Percentiles rank a stretch among this genome's conserved stretches.
Evolutionary conservation across 2,888 invertebrate species (phyloP).

Genomic region (Eremobia ochroleuca): DNA sequence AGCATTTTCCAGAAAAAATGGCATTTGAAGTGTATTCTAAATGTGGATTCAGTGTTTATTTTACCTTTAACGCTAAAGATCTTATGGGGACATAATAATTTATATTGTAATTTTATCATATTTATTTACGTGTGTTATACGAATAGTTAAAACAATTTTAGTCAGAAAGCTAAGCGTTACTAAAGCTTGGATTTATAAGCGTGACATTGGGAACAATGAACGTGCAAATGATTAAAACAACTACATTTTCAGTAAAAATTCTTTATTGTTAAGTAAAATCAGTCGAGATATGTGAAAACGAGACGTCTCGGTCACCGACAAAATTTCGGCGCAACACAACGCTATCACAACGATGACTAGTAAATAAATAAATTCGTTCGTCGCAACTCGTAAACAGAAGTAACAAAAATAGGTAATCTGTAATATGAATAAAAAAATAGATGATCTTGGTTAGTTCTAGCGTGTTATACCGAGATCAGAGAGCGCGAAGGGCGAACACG

Average conservation of each 20-base stretch:
- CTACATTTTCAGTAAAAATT: slow-evolving; percentile 84
- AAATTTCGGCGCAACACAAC: slow-evolving; percentile 78
- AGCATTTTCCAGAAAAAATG: slow-evolving; percentile 49
- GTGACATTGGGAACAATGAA: slow-evolving; percentile 79
- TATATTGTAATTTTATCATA: slow-evolving; percentile 55
- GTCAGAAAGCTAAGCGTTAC: slow-evolving; percentile 86
- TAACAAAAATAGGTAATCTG: slow-evolving; percentile 80
- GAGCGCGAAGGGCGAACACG: slow-evolving; percentile 82
- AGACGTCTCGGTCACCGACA: slow-evolving; percentile 85
- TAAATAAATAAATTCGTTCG: slow-evolving; percentile 81
- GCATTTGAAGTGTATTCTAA: slow-evolving; percentile 35
- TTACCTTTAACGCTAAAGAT: slow-evolving; percentile 32
- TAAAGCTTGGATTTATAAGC: slow-evolving; percentile 84
- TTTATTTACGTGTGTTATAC: slow-evolving; percentile 74
- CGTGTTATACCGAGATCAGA: slow-evolving; percentile 90
- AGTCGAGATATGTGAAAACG: slow-evolving; percentile 89
- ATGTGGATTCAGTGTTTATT: slow-evolving; percentile 40
- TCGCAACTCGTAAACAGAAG: slow-evolving; percentile 77
- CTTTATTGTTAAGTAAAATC: slow-evolving; percentile 90
- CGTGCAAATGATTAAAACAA: slow-evolving; percentile 89
- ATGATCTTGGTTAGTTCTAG: slow-evolving; percentile 87
- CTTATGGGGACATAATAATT: slow-evolving; percentile 49
- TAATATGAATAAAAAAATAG: slow-evolving; percentile 84
- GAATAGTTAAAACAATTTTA: slow-evolving; percentile 74
- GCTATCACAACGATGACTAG: slow-evolving; percentile 85